Evolutionary conservation across 2,888 invertebrate species (phyloP).

Genomic region (Agriopis aurantiaria): DNA sequence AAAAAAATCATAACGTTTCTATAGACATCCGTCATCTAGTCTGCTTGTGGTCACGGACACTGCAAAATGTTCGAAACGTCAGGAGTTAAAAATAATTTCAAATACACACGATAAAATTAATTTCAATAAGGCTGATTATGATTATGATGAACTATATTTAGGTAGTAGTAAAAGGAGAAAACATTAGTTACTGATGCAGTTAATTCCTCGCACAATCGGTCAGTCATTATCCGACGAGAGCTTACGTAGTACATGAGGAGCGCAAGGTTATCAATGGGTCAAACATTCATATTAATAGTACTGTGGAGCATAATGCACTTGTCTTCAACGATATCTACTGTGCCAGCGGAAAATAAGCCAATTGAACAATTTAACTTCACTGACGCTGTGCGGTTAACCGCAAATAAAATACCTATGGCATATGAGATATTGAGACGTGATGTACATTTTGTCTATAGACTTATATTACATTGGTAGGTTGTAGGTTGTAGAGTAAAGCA

Average conservation of each 20-base stretch:
- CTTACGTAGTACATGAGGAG: constrained; percentile 23
- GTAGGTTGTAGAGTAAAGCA: no score
- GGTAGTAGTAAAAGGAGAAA: not conserved
- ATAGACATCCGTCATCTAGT: no score
- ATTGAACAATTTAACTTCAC: constrained; percentile 10
- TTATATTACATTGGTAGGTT: no score
- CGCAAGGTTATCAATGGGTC: constrained; percentile 40
- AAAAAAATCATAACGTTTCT: no score
- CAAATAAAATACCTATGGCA: not conserved
- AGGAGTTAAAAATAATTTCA: no score
- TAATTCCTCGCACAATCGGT: constrained; percentile 11
- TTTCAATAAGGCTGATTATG: no score
- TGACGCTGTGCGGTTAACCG: constrained; percentile 21
- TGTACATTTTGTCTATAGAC: not conserved
- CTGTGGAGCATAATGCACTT: constrained; percentile 34
- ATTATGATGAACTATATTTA: no score
- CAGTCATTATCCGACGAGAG: constrained; percentile 20
- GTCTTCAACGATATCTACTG: constrained; percentile 21
- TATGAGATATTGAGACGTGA: not conserved
- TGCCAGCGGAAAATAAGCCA: constrained; percentile 7
- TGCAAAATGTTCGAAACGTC: no score
- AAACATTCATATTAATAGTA: constrained; percentile 21
- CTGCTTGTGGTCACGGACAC: no score
- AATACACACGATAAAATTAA: no score
- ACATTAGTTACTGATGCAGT: not conserved